These are phyloP conservation scores for Crenuchus spilurus DNA, from an alignment of 2,797 vertebrate species.

Conservation along the genomic window DNA sequence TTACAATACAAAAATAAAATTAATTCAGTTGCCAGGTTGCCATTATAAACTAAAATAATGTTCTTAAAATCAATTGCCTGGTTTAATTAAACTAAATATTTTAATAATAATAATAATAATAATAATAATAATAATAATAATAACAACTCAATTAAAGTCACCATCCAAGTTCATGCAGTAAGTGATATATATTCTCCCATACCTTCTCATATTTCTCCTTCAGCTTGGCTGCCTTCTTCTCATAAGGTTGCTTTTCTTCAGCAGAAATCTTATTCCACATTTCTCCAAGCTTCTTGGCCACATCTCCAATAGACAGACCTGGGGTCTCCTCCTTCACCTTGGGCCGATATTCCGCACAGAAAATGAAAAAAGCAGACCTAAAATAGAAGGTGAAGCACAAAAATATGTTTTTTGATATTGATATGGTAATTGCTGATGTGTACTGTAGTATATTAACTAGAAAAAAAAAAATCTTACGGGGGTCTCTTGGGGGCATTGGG, in stretches of 20 bases:
- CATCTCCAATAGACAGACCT: constrained; percentile 90
- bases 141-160: too few species aligned
- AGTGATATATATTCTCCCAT: constrained; percentile 35
- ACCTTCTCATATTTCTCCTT: constrained; percentile 99
- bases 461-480: constrained; percentile 83
- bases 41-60: too few species aligned
- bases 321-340: constrained; percentile 95
- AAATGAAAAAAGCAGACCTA: constrained; percentile 99
- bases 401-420: too few species aligned
- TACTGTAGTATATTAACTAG: not conserved
- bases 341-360: constrained; percentile 93
- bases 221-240: constrained; percentile 95
- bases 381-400: not conserved
- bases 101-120: too few species aligned
- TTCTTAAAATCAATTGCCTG: too few species aligned
- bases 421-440: not conserved
- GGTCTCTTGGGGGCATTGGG: constrained; percentile 98
- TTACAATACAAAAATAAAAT: too few species aligned
- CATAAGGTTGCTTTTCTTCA: constrained; percentile 94
- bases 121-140: too few species aligned
- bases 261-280: constrained; percentile 93
- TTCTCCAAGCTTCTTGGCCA: constrained; percentile 94
- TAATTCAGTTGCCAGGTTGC: too few species aligned
- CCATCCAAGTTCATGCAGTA: too few species aligned
- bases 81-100: too few species aligned